Conservation (phyloP, 2,113 vertebrate species). For the Cebidichthys violaceus region DNA sequence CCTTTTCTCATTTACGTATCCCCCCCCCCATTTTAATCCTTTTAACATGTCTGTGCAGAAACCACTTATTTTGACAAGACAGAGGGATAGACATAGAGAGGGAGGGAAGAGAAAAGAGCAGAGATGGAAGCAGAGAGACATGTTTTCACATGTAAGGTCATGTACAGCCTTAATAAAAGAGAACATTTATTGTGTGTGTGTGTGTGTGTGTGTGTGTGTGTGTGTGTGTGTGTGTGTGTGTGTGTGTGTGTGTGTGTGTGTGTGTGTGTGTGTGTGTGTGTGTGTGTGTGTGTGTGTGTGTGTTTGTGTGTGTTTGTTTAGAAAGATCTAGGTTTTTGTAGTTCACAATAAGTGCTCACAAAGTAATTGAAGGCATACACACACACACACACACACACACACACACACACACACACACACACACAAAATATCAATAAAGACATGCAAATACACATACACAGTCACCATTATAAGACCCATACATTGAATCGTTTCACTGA, state of each 20-base stretch:
- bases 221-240: background rate
- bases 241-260: background rate
- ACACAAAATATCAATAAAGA: background rate
- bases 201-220: no score
- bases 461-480: background rate
- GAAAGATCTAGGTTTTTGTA: background rate
- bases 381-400: background rate
- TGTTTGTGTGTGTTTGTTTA: background rate
- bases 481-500: background rate
- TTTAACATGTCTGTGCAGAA: background rate
- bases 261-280: background rate
- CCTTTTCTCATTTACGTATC: conserved; percentile 18
- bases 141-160: background rate
- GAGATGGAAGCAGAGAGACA: background rate
- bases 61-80: conserved; percentile 5
- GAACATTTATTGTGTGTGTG: background rate
- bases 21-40: background rate
- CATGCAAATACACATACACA: background rate
- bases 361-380: background rate
- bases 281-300: background rate
- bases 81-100: background rate
- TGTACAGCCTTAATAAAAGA: background rate
- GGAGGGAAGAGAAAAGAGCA: background rate
- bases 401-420: no score
- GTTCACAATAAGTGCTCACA: conserved; percentile 6